phyloP scores from a whole-genome alignment of 2,888 invertebrate genomes.

The Willowsia nigromaculata region DNA sequence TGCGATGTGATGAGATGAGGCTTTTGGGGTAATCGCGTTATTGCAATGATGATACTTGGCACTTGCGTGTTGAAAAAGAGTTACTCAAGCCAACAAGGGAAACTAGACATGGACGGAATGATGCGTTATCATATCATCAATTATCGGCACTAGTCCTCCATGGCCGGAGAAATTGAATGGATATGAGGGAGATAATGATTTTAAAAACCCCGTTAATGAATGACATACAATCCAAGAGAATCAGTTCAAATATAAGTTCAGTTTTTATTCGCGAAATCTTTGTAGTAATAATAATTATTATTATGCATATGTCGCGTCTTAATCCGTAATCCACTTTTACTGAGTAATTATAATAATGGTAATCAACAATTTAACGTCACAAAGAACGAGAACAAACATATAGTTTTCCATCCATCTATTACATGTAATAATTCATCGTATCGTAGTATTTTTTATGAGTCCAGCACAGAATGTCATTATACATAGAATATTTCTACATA shows the following conservation, averaged over 20 bases:
- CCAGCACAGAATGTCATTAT: conserved; percentile 57
- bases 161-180: too few relatives aligned
- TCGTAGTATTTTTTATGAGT: conserved; percentile 49
- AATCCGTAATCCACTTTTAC: conserved; percentile 9
- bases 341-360: conserved; percentile 24
- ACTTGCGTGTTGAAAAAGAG: too few relatives aligned
- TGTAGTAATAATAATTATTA: conserved; percentile 13
- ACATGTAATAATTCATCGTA: conserved; percentile 34
- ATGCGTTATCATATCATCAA: too few relatives aligned
- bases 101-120: too few relatives aligned
- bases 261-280: conserved; percentile 11
- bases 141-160: too few relatives aligned
- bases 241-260: conserved; percentile 23
- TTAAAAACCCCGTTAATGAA: too few relatives aligned
- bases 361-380: conserved; percentile 26
- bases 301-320: background rate
- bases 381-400: conserved; percentile 17
- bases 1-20: too few relatives aligned
- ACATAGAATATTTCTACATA: background rate
- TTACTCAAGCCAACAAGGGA: too few relatives aligned
- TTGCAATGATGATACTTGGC: too few relatives aligned
- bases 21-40: too few relatives aligned
- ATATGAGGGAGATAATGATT: too few relatives aligned
- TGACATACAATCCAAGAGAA: too few relatives aligned
- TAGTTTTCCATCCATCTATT: conserved; percentile 12